Conservation (phyloP, 2,888 invertebrate genomes). For the Apotomis capreana region DNA sequence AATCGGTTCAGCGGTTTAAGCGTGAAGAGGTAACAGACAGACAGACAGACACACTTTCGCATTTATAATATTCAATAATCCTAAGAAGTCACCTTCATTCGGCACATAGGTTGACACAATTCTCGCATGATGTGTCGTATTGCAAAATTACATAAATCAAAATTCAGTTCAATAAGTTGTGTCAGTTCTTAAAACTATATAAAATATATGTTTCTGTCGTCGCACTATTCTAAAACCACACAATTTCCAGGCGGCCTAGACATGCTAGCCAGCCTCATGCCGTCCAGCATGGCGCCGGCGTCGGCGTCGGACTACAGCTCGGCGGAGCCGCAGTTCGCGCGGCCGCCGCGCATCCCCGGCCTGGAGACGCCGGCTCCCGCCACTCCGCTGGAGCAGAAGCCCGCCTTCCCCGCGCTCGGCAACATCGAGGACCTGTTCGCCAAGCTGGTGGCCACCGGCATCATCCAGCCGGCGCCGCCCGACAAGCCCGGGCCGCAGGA, state of each 20-base stretch:
- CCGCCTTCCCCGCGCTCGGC: conserved; percentile 60
- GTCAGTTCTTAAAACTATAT: too few relatives aligned
- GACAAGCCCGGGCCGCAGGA: conserved; percentile 43
- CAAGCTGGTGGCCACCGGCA: conserved; percentile 91
- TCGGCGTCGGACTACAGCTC: conserved; percentile 83
- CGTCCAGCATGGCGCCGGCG: conserved; percentile 83
- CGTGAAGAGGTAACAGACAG: too few relatives aligned
- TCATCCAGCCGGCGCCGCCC: conserved; percentile 55
- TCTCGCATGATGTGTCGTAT: too few relatives aligned
- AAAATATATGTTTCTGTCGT: too few relatives aligned
- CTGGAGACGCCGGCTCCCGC: conserved; percentile 54
- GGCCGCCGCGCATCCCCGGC: conserved; percentile 69
- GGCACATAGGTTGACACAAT: too few relatives aligned
- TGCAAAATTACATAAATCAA: too few relatives aligned
- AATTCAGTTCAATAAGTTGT: too few relatives aligned
- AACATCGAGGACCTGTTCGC: conserved; percentile 91
- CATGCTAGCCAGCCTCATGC: conserved; percentile 86
- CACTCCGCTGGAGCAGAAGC: conserved; percentile 58
- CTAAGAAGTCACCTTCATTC: too few relatives aligned
- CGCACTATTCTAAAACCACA: not conserved
- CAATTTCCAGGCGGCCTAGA: conserved; percentile 80
- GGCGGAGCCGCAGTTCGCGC: conserved; percentile 62
- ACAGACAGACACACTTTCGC: too few relatives aligned
- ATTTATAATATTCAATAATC: too few relatives aligned
- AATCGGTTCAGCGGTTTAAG: too few relatives aligned